A percentile compares a stretch with the other conserved stretches of the same genome.
phyloP scores from a whole-genome alignment of 2,888 invertebrate species.

The Cheilosia soror region DNA sequence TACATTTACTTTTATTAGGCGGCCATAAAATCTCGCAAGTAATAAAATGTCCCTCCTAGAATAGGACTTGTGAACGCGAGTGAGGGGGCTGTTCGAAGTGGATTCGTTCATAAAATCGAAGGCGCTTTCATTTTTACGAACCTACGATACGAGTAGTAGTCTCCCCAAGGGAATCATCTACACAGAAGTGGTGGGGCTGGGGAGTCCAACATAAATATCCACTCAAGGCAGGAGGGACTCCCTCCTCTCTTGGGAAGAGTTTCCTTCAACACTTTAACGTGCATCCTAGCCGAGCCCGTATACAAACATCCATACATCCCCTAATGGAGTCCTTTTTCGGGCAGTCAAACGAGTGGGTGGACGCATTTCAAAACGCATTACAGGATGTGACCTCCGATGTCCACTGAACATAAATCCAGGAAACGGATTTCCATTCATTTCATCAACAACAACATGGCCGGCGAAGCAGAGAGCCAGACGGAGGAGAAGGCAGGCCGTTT shows the following conservation, averaged over 20 bases:
- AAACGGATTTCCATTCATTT: conserved; percentile 74
- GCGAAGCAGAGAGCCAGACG: conserved; percentile 1
- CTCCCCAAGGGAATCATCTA: conserved; percentile 52
- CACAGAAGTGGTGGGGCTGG: neutral
- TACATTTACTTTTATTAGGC: conserved; percentile 65
- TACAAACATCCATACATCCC: conserved; percentile 11
- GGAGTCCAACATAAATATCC: conserved; percentile 66
- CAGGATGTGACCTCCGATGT: conserved; percentile 74
- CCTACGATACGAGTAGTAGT: conserved; percentile 13
- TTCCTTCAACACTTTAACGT: conserved; percentile 63
- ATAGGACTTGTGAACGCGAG: conserved; percentile 7
- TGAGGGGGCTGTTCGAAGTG: conserved; percentile 46
- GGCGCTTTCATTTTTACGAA: conserved; percentile 57
- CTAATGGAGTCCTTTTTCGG: conserved; percentile 62
- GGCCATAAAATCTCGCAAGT: conserved; percentile 66
- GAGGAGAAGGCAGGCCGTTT: conserved; percentile 23
- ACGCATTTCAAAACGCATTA: conserved; percentile 73
- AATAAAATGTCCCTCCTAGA: conserved; percentile 49
- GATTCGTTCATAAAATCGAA: conserved; percentile 69
- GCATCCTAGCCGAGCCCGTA: conserved; percentile 32
- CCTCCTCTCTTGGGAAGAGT: conserved; percentile 29
- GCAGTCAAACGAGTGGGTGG: conserved; percentile 42
- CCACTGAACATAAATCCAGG: conserved; percentile 73
- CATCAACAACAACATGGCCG: conserved; percentile 70
- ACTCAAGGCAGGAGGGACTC: conserved; percentile 47